A percentile compares a stretch with the other conserved stretches of the same genome.
Conservation (phyloP, 2,113 vertebrate species). For the Papio anubis region DNA sequence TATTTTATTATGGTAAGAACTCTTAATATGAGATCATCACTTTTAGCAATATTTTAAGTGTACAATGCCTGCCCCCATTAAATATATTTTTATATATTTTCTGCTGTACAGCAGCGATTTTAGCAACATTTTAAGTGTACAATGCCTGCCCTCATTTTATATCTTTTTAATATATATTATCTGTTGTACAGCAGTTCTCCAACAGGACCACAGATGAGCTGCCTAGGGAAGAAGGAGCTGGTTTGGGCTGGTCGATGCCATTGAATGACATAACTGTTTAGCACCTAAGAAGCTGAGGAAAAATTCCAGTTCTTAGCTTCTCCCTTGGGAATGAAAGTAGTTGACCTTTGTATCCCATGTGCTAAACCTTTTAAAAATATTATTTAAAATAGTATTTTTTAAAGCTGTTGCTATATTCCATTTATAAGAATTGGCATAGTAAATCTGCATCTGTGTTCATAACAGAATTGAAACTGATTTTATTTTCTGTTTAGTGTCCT, state of each 20-base stretch:
- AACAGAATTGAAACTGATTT: background rate
- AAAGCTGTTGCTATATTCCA: background rate
- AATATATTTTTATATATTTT: too few species aligned
- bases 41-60: background rate
- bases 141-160: too few species aligned
- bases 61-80: background rate
- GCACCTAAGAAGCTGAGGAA: background rate
- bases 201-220: too few species aligned
- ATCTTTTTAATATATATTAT: too few species aligned
- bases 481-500: background rate
- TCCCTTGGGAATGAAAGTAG: background rate
- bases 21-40: background rate
- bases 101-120: too few species aligned
- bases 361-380: background rate
- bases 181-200: background rate
- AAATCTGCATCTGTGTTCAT: background rate
- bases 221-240: background rate
- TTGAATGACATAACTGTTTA: background rate
- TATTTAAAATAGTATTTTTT: background rate
- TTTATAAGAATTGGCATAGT: background rate
- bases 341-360: background rate
- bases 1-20: background rate
- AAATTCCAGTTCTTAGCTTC: too few species aligned
- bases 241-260: background rate
- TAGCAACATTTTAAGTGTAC: too few species aligned